Evolutionary conservation across 2,113 vertebrate species (phyloP).

Genomic region (Semicossyphus pulcher): DNA sequence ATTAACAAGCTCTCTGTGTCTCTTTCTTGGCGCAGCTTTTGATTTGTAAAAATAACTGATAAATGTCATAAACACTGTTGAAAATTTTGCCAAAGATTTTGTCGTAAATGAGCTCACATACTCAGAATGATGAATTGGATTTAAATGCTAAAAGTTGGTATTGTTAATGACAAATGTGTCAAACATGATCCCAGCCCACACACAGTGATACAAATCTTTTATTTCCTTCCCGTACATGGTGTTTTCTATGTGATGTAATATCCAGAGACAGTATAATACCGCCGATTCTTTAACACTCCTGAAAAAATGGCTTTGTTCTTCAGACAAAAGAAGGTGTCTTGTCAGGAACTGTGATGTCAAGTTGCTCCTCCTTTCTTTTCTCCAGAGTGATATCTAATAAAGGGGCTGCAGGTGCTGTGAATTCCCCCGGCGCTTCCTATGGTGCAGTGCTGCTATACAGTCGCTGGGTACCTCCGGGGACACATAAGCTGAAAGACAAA

Average conservation of each 20-base stretch:
- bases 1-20: conserved; percentile 1
- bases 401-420: conserved; percentile 43
- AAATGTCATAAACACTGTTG: conserved; percentile 22
- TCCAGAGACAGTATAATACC: conserved; percentile 18
- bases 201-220: neutral
- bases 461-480: conserved; percentile 29
- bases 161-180: conserved; percentile 48
- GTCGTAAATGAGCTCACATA: conserved; percentile 21
- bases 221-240: neutral
- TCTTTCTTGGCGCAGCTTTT: conserved; percentile 34
- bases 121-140: conserved; percentile 31
- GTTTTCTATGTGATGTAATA: conserved; percentile 34
- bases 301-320: conserved; percentile 42
- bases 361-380: conserved; percentile 21
- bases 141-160: conserved; percentile 40
- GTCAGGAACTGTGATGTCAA: conserved; percentile 43
- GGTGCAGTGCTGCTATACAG: conserved; percentile 38
- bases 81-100: conserved; percentile 24
- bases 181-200: neutral
- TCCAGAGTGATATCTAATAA: conserved; percentile 46
- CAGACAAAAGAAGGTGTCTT: conserved; percentile 40
- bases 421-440: conserved; percentile 45
- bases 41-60: conserved; percentile 43
- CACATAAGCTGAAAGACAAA: conserved; percentile 43
- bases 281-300: conserved; percentile 6